These are phyloP conservation scores for Bruchidius siliquastri DNA, from an alignment of 2,888 invertebrate genomes.

Conservation along the genomic window DNA sequence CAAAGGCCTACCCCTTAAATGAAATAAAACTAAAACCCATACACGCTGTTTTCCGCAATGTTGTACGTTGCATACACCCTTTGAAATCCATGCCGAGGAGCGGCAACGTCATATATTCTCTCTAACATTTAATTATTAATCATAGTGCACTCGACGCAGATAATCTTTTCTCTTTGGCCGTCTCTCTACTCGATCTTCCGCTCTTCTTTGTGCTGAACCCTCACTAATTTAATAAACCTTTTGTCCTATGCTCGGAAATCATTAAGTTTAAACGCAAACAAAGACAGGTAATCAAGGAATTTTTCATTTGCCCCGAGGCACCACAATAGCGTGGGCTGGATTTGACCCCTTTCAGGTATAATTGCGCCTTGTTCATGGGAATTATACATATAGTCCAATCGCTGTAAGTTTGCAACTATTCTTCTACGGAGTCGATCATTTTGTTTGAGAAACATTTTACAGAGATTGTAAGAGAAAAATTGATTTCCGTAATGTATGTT, in stretches of 20 bases:
- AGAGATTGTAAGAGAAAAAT: too few species aligned
- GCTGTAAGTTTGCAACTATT: too few species aligned
- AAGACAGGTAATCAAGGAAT: neutral
- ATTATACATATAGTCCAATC: neutral
- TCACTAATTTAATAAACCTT: neutral
- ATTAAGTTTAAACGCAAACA: neutral
- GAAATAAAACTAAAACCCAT: neutral
- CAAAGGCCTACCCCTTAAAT: neutral
- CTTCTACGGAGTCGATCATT: too few species aligned
- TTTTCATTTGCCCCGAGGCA: neutral
- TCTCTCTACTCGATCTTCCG: neutral
- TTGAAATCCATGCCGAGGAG: neutral
- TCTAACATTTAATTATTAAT: neutral
- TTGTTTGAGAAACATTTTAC: too few species aligned
- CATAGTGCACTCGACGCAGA: neutral
- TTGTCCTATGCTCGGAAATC: neutral
- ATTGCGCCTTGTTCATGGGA: neutral
- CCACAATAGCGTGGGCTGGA: neutral
- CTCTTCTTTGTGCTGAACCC: neutral
- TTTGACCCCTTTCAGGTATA: neutral
- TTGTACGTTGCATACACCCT: neutral
- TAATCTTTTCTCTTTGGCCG: neutral
- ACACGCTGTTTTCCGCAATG: neutral
- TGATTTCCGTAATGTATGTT: too few species aligned
- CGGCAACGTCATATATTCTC: neutral